These are phyloP conservation scores for Anneissia japonica DNA, from an alignment of 35 echinoderm and acorn worm species.

Conservation along the genomic window DNA sequence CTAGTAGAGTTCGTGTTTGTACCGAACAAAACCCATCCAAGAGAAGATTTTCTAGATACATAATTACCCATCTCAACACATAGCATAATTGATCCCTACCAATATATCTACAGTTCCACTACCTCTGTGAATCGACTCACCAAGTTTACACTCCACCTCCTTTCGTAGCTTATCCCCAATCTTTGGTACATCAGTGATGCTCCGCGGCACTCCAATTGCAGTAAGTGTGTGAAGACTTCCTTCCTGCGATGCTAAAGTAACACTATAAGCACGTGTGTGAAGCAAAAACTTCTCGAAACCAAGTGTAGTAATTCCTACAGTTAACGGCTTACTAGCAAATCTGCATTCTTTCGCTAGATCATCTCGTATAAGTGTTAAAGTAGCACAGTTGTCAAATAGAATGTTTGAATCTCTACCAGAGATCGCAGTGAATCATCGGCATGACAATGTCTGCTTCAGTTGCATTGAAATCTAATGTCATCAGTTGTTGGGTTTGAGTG, in stretches of 20 bases:
- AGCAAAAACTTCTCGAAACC: no score
- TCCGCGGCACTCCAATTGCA: constrained; percentile 26
- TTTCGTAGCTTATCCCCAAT: background rate
- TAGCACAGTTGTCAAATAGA: background rate
- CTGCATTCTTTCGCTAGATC: constrained; percentile 17
- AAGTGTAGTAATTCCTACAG: constrained; percentile 30
- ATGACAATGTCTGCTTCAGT: constrained; percentile 6
- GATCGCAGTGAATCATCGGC: constrained; percentile 8
- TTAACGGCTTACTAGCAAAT: constrained; percentile 10
- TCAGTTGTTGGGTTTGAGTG: background rate
- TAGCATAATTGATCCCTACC: constrained; percentile 53
- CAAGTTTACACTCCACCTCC: background rate
- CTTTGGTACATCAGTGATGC: constrained; percentile 11
- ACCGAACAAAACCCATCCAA: constrained; percentile 61
- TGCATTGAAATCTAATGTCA: background rate
- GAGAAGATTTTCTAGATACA: constrained; percentile 46
- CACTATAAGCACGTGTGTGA: background rate
- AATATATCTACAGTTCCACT: constrained; percentile 46
- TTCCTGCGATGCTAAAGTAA: background rate
- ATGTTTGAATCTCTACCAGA: background rate
- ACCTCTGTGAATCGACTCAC: constrained; percentile 19
- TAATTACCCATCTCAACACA: constrained; percentile 7
- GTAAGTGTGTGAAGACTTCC: background rate
- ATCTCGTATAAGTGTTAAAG: constrained; percentile 1
- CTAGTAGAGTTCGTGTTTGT: background rate